These are phyloP conservation scores for Enoplosus armatus DNA, from an alignment of 2,797 vertebrate genomes.

Conservation along the genomic window DNA sequence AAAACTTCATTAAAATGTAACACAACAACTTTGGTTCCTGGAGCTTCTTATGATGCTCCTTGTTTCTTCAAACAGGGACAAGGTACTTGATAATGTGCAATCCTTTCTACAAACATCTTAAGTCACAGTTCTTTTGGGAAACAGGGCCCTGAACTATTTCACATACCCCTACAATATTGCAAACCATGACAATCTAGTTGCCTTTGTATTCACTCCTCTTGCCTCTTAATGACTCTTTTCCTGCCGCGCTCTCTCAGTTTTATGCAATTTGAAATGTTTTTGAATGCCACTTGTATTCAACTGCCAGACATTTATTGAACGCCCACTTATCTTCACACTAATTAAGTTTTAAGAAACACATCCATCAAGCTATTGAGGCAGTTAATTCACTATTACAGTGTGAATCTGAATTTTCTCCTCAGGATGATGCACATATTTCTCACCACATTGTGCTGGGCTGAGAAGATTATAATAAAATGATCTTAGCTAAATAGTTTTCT, in stretches of 20 bases:
- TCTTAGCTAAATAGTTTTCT: not conserved
- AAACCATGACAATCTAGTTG: constrained; percentile 6
- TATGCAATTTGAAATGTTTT: constrained; percentile 77
- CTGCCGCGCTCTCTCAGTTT: constrained; percentile 51
- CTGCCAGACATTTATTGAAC: constrained; percentile 85
- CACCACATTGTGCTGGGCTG: constrained; percentile 37
- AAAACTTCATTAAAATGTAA: not conserved
- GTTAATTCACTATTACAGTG: constrained; percentile 80
- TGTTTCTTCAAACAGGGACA: not conserved
- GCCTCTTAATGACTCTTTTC: constrained; percentile 24
- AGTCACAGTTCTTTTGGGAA: not conserved
- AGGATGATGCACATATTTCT: constrained; percentile 64
- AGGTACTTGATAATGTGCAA: not conserved
- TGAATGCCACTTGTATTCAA: constrained; percentile 81
- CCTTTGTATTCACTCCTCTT: constrained; percentile 28
- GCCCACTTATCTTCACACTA: constrained; percentile 87
- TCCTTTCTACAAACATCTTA: not conserved
- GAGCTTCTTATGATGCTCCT: not conserved
- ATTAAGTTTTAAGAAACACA: constrained; percentile 88
- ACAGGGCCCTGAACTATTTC: not conserved
- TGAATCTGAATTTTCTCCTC: constrained; percentile 72
- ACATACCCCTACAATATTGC: not conserved
- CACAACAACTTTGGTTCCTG: not conserved
- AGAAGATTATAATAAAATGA: no score
- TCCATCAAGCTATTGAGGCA: constrained; percentile 86